Conservation (phyloP, 2,113 vertebrate species). For the Anarrhichthys ocellatus region DNA sequence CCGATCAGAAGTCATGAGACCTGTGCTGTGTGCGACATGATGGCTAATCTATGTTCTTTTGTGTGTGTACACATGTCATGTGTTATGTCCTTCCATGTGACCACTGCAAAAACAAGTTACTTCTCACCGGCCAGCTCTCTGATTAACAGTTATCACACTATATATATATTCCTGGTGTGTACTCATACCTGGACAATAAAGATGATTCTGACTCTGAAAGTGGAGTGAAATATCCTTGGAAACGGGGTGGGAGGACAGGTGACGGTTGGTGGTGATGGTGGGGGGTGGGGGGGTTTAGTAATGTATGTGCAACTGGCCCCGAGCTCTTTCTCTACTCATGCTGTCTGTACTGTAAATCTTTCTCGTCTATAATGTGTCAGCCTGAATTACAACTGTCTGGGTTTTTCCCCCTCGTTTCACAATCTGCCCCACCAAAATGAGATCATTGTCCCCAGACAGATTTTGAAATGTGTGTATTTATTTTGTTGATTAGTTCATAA, state of each 20-base stretch:
- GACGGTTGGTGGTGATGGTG: neutral
- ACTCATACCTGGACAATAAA: no score
- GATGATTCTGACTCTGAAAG: no score
- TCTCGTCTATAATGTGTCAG: neutral
- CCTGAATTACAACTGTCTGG: neutral
- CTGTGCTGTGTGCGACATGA: neutral
- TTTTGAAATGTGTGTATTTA: constrained; percentile 13
- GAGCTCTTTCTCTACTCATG: no score
- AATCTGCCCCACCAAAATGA: constrained; percentile 15
- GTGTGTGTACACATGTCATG: constrained; percentile 1
- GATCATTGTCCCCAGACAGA: constrained; percentile 8
- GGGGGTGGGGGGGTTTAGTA: neutral
- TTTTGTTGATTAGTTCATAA: neutral
- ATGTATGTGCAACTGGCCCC: neutral
- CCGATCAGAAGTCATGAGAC: constrained; percentile 12
- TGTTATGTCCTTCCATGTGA: neutral
- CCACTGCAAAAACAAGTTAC: neutral
- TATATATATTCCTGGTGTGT: no score
- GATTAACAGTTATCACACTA: no score
- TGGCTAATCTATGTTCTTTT: constrained; percentile 5
- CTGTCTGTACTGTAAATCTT: neutral
- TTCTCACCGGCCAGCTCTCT: neutral
- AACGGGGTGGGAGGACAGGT: neutral
- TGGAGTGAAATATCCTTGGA: no score
- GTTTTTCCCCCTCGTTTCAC: neutral